Evolutionary conservation across 1,140 invertebrate genomes (phyloP).

Genomic region (Leptinotarsa defecta): DNA sequence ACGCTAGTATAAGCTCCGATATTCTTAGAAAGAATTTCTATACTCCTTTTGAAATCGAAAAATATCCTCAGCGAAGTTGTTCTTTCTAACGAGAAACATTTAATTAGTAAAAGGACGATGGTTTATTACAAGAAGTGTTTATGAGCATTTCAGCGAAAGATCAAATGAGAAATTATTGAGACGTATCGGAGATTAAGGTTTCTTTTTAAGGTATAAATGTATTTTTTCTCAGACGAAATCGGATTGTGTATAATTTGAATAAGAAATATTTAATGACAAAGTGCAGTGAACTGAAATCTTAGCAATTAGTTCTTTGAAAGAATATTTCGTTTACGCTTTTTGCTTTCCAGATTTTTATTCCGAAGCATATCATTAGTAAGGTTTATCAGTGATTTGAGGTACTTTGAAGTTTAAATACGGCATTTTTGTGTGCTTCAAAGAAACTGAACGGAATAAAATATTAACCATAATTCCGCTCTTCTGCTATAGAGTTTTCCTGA

Average conservation of each 20-base stretch:
- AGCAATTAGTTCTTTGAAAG: conserved; percentile 54
- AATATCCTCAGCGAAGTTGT: neutral
- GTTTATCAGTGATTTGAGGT: conserved; percentile 53
- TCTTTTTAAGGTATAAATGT: conserved; percentile 47
- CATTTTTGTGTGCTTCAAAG: conserved; percentile 26
- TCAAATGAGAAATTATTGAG: conserved; percentile 37
- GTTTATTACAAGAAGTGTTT: conserved; percentile 25
- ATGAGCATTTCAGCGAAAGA: conserved; percentile 14
- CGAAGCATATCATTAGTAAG: conserved; percentile 52
- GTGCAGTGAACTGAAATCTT: conserved; percentile 54
- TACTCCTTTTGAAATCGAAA: neutral
- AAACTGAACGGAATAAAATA: conserved; percentile 21
- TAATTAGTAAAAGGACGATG: neutral
- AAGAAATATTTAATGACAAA: conserved; percentile 45
- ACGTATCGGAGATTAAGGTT: conserved; percentile 47
- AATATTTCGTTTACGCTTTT: conserved; percentile 46
- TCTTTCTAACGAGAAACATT: neutral
- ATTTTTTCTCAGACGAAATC: conserved; percentile 49
- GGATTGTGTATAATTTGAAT: conserved; percentile 51
- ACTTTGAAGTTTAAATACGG: conserved; percentile 51
- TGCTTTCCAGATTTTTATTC: conserved; percentile 46
- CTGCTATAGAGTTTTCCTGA: neutral
- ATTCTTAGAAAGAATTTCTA: neutral
- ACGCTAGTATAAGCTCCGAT: too few species aligned
- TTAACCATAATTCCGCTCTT: neutral